A percentile compares a stretch with the other conserved stretches of the same genome.
phyloP scores from a whole-genome alignment of 2,797 vertebrate genomes.

The Loriculus beryllinus region DNA sequence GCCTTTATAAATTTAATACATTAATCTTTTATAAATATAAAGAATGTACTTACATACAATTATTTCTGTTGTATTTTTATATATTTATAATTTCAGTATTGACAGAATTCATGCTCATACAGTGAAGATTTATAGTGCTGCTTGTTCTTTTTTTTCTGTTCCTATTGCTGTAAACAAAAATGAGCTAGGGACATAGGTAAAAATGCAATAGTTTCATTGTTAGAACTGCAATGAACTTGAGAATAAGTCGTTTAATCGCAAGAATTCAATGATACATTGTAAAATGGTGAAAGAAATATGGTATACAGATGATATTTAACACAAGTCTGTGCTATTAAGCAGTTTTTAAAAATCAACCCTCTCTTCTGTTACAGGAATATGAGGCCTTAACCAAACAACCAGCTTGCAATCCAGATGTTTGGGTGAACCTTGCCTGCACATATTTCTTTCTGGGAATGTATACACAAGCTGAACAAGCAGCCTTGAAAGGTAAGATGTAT shows the following conservation, averaged over 20 bases:
- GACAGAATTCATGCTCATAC: background rate
- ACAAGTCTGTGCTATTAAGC: background rate
- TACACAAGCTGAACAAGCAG: conserved; percentile 89
- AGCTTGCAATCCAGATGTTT: conserved; percentile 85
- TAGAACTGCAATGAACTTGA: background rate
- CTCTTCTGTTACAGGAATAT: conserved; percentile 84
- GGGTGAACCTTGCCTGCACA: conserved; percentile 91
- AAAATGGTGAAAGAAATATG: background rate
- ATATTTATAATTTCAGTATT: background rate
- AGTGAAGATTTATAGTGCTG: background rate
- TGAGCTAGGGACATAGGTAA: background rate
- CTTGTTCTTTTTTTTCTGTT: background rate
- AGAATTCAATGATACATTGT: background rate
- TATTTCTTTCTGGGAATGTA: conserved; percentile 95
- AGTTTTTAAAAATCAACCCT: background rate
- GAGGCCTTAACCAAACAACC: conserved; percentile 79
- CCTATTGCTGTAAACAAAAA: background rate
- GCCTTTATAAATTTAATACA: background rate
- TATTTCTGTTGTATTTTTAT: background rate
- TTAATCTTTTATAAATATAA: background rate
- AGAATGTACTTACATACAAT: background rate
- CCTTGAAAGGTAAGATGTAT: conserved; percentile 84
- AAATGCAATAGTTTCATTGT: background rate
- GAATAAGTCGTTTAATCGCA: background rate
- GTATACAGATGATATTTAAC: background rate